Percentiles rank a stretch among this genome's conserved stretches.
Conservation (phyloP, 2,888 invertebrate species). For the Nudaria mundana region DNA sequence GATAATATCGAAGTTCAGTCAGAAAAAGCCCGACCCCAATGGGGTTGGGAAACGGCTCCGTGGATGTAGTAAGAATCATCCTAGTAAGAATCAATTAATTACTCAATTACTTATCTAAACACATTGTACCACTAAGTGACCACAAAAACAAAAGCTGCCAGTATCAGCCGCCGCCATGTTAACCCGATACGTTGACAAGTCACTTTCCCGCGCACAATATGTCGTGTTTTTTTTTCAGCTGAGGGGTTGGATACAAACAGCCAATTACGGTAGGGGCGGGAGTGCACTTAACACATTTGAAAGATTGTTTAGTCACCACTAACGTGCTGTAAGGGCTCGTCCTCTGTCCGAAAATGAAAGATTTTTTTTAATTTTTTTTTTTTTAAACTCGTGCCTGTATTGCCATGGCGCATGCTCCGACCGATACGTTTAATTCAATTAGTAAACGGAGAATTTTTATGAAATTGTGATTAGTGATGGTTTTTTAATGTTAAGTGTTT, state of each 20-base stretch:
- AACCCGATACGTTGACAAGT: constrained; percentile 71
- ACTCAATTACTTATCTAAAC: constrained; percentile 54
- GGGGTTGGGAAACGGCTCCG: too few relatives aligned
- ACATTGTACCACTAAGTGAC: constrained; percentile 66
- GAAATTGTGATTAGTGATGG: constrained; percentile 66
- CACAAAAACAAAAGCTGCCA: constrained; percentile 57
- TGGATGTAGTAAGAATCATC: too few relatives aligned
- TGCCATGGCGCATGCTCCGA: constrained; percentile 65
- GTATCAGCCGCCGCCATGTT: constrained; percentile 40
- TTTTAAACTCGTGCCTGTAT: constrained; percentile 35
- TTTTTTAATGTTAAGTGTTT: constrained; percentile 44
- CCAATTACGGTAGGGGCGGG: constrained; percentile 77
- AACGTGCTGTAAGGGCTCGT: constrained; percentile 61
- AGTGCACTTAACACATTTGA: constrained; percentile 66
- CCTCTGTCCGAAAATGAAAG: constrained; percentile 39
- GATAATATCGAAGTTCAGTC: too few relatives aligned
- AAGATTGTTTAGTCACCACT: constrained; percentile 74
- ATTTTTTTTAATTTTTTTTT: constrained; percentile 37
- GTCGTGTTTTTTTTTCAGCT: constrained; percentile 72
- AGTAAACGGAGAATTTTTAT: constrained; percentile 59
- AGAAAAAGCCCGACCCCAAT: too few relatives aligned
- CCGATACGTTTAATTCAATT: constrained; percentile 71
- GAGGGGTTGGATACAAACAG: constrained; percentile 79
- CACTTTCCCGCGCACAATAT: constrained; percentile 78
- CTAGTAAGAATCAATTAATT: constrained; percentile 26